Evolutionary conservation across 2,113 vertebrate species (phyloP), one percentile per base, ranked within the genome.

Genomic region (Theristicus caerulescens): DNA sequence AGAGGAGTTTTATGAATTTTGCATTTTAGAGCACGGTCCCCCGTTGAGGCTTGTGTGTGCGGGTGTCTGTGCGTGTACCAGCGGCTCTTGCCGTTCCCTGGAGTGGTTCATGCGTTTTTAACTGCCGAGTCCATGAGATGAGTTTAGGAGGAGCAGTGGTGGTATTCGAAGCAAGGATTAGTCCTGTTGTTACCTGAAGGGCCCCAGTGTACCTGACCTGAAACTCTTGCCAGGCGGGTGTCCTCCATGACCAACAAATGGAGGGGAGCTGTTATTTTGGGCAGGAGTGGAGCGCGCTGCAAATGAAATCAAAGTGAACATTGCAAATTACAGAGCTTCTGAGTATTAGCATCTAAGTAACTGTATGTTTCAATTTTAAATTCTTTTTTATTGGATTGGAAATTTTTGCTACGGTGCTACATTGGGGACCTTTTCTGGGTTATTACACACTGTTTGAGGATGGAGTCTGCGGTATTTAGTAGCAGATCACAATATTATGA

Each of bases 31-130:
- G 38, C 21, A 0, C 11, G 5, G n/a, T 29, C 46, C 51, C 27
- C 5, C 0, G 1, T 1, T 40, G 82, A 6, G 74, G 9, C 9
- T 7, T 3, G 11, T 8, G 61, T 7, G 59, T 12, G 62, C 0
- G 2, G 10, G 66, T 20, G 80, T 11, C 42, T 15, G 13, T 2
- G 54, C 1, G 3, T 2, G 59, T 29, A 32, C 13, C 25, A 1
- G 20, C 3, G 4, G 32, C 55, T n/a, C 38, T 46, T 0, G 11
- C 49, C 0, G 14, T 52, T 70, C 67, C 67, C 51, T 2, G 24
- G 2, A 36, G n/a, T 2, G 0, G 1, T 0, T 57, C 13, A 4
- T 0, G 31, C 0, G 34, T 1, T 18, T 81, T 24, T 2, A 0
- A 3, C 9, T 7, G 19, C 4, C 0, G 8, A 10, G 29, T 29